These are phyloP conservation scores for Trichonephila clavipes DNA, from an alignment of 1,140 invertebrate species.

Conservation along the genomic window DNA sequence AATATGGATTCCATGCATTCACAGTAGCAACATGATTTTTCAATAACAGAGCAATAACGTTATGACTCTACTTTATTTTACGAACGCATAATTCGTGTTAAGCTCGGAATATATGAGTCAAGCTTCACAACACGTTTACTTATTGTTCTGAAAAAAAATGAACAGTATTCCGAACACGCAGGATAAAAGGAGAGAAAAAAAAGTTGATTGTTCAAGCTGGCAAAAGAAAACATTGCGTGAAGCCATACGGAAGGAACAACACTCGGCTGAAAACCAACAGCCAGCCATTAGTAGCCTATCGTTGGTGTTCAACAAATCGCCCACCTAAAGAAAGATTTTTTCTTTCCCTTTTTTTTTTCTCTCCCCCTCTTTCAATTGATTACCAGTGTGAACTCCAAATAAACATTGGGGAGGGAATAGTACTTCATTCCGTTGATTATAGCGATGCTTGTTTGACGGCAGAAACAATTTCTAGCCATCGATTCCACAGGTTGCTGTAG, in stretches of 20 bases:
- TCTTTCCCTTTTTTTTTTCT: neutral
- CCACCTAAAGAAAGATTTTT: constrained; percentile 32
- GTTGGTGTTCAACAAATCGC: constrained; percentile 61
- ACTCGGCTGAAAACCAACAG: constrained; percentile 40
- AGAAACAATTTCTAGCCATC: constrained; percentile 66
- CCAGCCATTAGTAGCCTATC: constrained; percentile 48
- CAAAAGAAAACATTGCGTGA: constrained; percentile 51
- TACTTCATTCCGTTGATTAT: constrained; percentile 56
- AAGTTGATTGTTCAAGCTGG: neutral
- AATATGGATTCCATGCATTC: neutral
- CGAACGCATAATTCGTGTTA: neutral
- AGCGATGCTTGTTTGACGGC: constrained; percentile 32
- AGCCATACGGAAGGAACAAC: constrained; percentile 18
- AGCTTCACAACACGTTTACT: neutral
- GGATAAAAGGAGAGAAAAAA: neutral
- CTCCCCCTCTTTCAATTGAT: constrained; percentile 48
- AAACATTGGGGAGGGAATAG: constrained; percentile 38
- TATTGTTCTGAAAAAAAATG: neutral
- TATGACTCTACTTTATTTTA: neutral
- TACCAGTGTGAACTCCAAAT: constrained; percentile 46
- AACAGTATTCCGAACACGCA: constrained; percentile 10
- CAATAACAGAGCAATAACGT: neutral
- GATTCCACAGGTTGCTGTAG: constrained; percentile 73
- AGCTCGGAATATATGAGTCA: neutral
- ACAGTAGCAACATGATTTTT: neutral